Conservation (phyloP, 2,888 invertebrate species). For the Eudasyphora cyanicolor region DNA sequence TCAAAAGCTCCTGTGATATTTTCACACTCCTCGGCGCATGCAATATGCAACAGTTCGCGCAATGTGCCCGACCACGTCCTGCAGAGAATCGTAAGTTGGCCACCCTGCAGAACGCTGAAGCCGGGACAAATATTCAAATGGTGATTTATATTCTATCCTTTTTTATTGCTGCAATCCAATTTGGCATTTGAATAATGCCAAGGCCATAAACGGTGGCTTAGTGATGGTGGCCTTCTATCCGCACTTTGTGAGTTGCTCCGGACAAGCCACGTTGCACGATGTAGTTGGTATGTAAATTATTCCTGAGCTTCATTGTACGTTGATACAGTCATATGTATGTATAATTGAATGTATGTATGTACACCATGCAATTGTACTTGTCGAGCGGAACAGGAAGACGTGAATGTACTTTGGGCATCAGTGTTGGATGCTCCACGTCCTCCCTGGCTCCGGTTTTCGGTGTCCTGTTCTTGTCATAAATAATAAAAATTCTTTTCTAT, state of each 20-base stretch:
- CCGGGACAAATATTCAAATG: conserved; percentile 43
- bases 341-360: conserved; percentile 56
- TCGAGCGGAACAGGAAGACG: neutral
- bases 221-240: conserved; percentile 86
- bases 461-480: conserved; percentile 32
- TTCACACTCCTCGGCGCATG: conserved; percentile 91
- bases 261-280: conserved; percentile 82
- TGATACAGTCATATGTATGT: no score
- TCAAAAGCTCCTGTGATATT: conserved; percentile 92
- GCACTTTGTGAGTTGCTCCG: conserved; percentile 83
- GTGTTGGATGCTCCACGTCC: neutral
- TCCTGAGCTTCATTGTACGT: conserved; percentile 28
- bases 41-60: conserved; percentile 89
- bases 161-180: conserved; percentile 32
- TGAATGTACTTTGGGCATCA: neutral
- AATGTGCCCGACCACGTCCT: conserved; percentile 91
- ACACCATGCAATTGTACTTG: conserved; percentile 1
- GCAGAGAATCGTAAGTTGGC: conserved; percentile 83
- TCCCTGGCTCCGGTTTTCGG: no score
- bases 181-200: conserved; percentile 62
- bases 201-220: conserved; percentile 84
- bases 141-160: conserved; percentile 45
- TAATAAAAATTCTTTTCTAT: conserved; percentile 42
- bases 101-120: neutral
- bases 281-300: conserved; percentile 82